These are phyloP conservation scores for Spheniscus humboldti DNA, from an alignment of 2,797 vertebrate species.

Conservation along the genomic window DNA sequence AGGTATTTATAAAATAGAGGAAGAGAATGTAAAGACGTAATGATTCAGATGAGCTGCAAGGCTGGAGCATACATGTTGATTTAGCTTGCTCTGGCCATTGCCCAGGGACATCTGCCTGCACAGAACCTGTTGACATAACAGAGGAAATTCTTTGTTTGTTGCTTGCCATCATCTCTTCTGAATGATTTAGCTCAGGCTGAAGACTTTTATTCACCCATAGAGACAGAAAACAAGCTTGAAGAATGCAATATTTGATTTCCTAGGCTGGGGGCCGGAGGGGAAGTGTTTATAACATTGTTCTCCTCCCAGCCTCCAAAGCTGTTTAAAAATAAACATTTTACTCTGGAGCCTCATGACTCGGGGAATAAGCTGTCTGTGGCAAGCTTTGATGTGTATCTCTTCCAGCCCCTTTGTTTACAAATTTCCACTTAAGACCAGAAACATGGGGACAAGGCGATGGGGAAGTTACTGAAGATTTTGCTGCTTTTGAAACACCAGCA, in stretches of 20 bases:
- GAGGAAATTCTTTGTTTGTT: neutral
- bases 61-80: neutral
- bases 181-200: neutral
- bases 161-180: neutral
- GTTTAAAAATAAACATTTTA: neutral
- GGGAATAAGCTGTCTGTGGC: slow-evolving; percentile 15
- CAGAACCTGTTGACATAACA: neutral
- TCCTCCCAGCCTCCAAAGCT: neutral
- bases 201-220: neutral
- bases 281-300: neutral
- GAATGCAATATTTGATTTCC: neutral
- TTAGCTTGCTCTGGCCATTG: neutral
- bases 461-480: slow-evolving; percentile 14
- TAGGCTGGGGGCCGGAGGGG: neutral
- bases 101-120: neutral
- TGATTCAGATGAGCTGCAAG: neutral
- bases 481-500: neutral
- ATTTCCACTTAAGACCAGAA: neutral
- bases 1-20: slow-evolving; percentile 59
- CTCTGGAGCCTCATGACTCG: slow-evolving; percentile 29
- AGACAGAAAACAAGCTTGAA: neutral
- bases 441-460: neutral
- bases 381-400: neutral
- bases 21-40: slow-evolving; percentile 11
- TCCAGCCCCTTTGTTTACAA: slow-evolving; percentile 45